phyloP scores from a whole-genome alignment of 2,113 vertebrate species.

The Tyto alba region DNA sequence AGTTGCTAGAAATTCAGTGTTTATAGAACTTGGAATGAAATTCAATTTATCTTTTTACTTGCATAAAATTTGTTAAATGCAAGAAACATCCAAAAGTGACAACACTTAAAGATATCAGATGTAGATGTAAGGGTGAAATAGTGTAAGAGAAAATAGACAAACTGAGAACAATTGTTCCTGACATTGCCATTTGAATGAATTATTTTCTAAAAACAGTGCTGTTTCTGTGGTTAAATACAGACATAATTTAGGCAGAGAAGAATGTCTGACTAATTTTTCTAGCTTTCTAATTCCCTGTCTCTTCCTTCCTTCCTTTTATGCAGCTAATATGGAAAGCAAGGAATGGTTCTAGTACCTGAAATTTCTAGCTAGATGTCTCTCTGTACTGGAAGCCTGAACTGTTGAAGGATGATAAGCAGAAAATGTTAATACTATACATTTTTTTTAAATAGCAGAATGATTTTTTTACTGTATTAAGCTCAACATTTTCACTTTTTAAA shows the following conservation, averaged over 20 bases:
- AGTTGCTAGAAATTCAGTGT: background rate
- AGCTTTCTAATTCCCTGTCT: background rate
- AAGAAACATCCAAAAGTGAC: background rate
- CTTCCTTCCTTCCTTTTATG: background rate
- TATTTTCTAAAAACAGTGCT: background rate
- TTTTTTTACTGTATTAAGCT: background rate
- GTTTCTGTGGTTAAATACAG: background rate
- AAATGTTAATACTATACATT: background rate
- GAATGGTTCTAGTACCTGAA: background rate
- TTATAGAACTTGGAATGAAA: background rate
- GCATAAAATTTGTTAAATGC: background rate
- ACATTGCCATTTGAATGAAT: background rate
- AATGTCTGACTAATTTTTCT: background rate
- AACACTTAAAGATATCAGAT: background rate
- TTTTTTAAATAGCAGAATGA: background rate
- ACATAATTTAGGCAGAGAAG: background rate
- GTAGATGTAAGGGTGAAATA: background rate
- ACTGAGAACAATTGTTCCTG: background rate
- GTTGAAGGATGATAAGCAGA: background rate
- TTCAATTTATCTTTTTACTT: background rate
- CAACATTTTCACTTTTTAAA: background rate
- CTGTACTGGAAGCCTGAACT: background rate
- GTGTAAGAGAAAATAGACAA: background rate
- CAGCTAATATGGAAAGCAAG: background rate
- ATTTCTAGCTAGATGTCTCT: background rate